These are phyloP conservation scores for Nothoprocta pentlandii DNA, from an alignment of 2,113 vertebrate genomes.

Conservation along the genomic window DNA sequence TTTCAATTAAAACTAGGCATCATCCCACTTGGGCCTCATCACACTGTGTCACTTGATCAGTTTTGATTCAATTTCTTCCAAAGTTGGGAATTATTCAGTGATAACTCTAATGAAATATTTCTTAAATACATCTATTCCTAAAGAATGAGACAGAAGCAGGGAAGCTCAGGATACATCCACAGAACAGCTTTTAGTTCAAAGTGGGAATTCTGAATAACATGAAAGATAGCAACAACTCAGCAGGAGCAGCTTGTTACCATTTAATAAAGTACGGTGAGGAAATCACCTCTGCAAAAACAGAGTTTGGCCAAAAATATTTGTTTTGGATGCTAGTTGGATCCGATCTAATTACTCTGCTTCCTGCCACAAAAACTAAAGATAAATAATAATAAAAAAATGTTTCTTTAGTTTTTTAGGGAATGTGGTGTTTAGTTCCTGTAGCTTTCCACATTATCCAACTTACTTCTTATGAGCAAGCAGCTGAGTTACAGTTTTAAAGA, in stretches of 20 bases:
- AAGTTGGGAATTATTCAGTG: not conserved
- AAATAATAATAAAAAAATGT: too few species aligned
- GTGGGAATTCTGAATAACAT: not conserved
- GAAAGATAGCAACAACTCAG: not conserved
- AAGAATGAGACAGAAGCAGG: not conserved
- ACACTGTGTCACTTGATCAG: not conserved
- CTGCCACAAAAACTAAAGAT: not conserved
- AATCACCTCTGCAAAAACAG: not conserved
- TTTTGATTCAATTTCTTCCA: not conserved
- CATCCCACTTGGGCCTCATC: not conserved
- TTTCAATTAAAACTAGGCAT: not conserved
- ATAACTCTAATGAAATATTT: not conserved
- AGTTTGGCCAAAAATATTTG: not conserved
- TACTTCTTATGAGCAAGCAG: not conserved
- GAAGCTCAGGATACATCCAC: not conserved
- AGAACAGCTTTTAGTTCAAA: not conserved
- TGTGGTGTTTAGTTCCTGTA: not conserved
- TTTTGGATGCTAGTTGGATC: not conserved
- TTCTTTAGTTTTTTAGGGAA: not conserved
- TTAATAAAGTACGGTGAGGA: not conserved
- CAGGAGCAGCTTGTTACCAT: not conserved
- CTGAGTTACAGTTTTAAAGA: not conserved
- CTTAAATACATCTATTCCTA: not conserved
- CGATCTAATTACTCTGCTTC: not conserved
- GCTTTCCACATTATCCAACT: not conserved